These are phyloP conservation scores for Clusia tigrina DNA, from an alignment of 2,888 invertebrate genomes.

Conservation along the genomic window DNA sequence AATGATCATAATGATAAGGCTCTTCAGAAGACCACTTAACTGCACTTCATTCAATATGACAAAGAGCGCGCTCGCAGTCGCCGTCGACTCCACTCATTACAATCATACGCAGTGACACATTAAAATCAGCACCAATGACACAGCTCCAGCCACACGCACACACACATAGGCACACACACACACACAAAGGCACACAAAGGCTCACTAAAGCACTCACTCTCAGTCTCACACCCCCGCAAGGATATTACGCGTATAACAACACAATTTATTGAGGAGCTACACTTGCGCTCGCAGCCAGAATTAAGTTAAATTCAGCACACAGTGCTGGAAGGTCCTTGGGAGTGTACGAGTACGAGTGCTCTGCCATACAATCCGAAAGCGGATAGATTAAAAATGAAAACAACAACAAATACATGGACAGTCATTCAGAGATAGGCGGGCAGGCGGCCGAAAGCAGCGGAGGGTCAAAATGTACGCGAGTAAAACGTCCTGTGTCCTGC, in stretches of 20 bases:
- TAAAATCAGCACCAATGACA: constrained; percentile 21
- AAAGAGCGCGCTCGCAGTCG: not conserved
- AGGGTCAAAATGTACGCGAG: constrained; percentile 28
- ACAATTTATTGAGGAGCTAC: too few species aligned
- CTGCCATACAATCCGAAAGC: not conserved
- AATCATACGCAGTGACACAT: constrained; percentile 19
- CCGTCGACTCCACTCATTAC: not conserved
- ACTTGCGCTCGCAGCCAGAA: not conserved
- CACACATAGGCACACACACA: not conserved
- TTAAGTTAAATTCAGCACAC: not conserved
- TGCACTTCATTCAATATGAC: not conserved
- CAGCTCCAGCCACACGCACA: not conserved
- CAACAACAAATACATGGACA: too few species aligned
- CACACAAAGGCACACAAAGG: too few species aligned
- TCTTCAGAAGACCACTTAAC: constrained; percentile 11
- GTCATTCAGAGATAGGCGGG: not conserved
- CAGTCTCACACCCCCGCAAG: too few species aligned
- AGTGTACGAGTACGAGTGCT: too few species aligned
- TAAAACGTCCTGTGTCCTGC: too few species aligned
- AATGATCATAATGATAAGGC: constrained; percentile 6
- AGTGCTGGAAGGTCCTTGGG: not conserved
- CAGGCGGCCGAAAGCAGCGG: not conserved
- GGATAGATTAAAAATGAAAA: constrained; percentile 11
- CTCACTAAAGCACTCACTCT: too few species aligned
- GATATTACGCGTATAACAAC: not conserved